Conservation (phyloP, 2,888 invertebrate species). For the Alitta virens region DNA sequence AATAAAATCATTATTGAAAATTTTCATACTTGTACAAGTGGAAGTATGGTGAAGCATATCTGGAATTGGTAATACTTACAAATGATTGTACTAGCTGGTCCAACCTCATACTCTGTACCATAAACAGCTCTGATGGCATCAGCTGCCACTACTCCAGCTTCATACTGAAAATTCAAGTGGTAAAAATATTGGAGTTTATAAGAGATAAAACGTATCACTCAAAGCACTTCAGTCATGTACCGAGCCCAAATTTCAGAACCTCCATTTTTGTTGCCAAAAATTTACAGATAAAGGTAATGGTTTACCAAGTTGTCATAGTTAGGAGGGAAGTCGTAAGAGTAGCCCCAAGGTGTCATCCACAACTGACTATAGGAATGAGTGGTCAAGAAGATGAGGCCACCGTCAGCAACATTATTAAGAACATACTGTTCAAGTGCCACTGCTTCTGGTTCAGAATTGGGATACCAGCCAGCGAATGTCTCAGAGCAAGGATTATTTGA, state of each 20-base stretch:
- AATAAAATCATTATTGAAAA: too few species aligned
- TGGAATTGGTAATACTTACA: too few species aligned
- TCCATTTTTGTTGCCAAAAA: too few species aligned
- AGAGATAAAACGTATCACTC: too few species aligned
- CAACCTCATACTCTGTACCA: slow-evolving; percentile 17
- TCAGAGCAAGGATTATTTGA: slow-evolving; percentile 30
- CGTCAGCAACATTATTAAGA: not conserved
- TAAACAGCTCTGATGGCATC: slow-evolving; percentile 11
- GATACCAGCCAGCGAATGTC: slow-evolving; percentile 27
- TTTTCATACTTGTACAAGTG: too few species aligned
- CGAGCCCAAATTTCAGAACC: too few species aligned
- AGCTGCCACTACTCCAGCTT: not conserved
- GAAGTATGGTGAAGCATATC: too few species aligned
- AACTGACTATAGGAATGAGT: slow-evolving; percentile 75
- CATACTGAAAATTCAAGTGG: too few species aligned
- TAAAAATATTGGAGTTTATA: too few species aligned
- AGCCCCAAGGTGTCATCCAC: slow-evolving; percentile 57
- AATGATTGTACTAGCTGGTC: slow-evolving; percentile 20
- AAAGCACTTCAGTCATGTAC: too few species aligned
- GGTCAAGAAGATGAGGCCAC: slow-evolving; percentile 63
- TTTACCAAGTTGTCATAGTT: slow-evolving; percentile 39
- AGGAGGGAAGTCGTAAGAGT: slow-evolving; percentile 35
- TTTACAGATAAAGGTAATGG: too few species aligned
- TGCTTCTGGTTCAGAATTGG: slow-evolving; percentile 30
- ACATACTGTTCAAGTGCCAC: slow-evolving; percentile 23